Evolutionary conservation across 2,888 invertebrate genomes (phyloP).

Genomic region (Apotomis capreana): DNA sequence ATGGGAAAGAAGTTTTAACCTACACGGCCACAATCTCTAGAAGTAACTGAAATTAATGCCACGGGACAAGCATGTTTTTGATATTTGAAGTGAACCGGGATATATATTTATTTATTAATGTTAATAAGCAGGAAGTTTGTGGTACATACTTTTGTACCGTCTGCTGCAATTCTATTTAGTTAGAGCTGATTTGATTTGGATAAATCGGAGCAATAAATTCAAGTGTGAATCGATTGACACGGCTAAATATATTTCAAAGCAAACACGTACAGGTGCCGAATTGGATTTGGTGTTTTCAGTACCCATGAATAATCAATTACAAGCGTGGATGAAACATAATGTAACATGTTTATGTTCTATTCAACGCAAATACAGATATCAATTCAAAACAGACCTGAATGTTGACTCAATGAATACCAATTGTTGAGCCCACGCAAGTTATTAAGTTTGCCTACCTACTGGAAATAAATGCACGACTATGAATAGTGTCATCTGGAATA

Average conservation of each 20-base stretch:
- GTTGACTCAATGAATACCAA: constrained; percentile 38
- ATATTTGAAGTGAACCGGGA: constrained; percentile 4
- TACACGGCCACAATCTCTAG: constrained; percentile 2
- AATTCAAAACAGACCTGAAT: constrained; percentile 37
- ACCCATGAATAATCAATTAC: constrained; percentile 26
- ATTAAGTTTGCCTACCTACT: constrained; percentile 20
- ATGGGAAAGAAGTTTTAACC: neutral
- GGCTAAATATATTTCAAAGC: neutral
- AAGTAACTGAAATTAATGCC: neutral
- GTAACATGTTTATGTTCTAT: constrained; percentile 35
- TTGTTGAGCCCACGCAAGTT: constrained; percentile 37
- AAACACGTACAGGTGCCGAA: neutral
- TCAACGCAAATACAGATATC: constrained; percentile 40
- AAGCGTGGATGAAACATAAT: constrained; percentile 32
- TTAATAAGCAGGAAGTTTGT: constrained; percentile 2
- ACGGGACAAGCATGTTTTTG: neutral
- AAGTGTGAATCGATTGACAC: neutral
- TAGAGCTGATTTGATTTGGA: neutral
- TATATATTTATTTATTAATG: constrained; percentile 9
- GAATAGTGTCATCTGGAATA: constrained; percentile 17
- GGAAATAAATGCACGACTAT: constrained; percentile 11
- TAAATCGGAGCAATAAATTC: neutral
- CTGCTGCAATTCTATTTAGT: neutral
- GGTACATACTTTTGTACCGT: neutral
- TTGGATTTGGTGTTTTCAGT: constrained; percentile 16